phyloP scores from a whole-genome alignment of 2,888 invertebrate species.

The Drosophila basisetae region DNA sequence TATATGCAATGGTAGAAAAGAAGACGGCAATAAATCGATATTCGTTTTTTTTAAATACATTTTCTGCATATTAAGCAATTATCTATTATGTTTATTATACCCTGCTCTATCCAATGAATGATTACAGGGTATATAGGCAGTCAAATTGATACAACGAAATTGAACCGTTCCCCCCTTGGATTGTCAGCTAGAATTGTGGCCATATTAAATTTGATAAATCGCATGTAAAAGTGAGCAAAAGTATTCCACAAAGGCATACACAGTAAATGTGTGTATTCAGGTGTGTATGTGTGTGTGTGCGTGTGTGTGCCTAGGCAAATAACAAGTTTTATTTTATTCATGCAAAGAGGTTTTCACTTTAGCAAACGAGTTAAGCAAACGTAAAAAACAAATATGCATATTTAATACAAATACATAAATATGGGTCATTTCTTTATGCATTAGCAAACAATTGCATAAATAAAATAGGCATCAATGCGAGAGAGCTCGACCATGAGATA shows the following conservation, averaged over 20 bases:
- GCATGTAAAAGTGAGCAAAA: slow-evolving; percentile 52
- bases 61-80: background rate
- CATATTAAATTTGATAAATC: slow-evolving; percentile 70
- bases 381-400: slow-evolving; percentile 62
- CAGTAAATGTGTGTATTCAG: background rate
- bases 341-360: slow-evolving; percentile 61
- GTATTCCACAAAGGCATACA: slow-evolving; percentile 28
- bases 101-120: background rate
- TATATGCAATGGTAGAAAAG: background rate
- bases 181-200: slow-evolving; percentile 64
- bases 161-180: slow-evolving; percentile 34
- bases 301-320: slow-evolving; percentile 11
- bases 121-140: slow-evolving; percentile 28
- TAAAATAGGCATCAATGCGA: background rate
- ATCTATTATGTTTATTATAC: background rate
- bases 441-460: slow-evolving; percentile 42
- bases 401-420: slow-evolving; percentile 58
- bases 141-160: slow-evolving; percentile 44
- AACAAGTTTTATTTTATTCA: slow-evolving; percentile 55
- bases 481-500: background rate
- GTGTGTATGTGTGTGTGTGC: background rate
- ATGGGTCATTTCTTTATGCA: slow-evolving; percentile 75
- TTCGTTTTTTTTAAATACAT: background rate
- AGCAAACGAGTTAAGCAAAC: slow-evolving; percentile 58
- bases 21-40: too few species aligned